These are phyloP conservation scores for Chiloscyllium punctatum DNA, from an alignment of 2,797 vertebrate genomes.

Conservation along the genomic window DNA sequence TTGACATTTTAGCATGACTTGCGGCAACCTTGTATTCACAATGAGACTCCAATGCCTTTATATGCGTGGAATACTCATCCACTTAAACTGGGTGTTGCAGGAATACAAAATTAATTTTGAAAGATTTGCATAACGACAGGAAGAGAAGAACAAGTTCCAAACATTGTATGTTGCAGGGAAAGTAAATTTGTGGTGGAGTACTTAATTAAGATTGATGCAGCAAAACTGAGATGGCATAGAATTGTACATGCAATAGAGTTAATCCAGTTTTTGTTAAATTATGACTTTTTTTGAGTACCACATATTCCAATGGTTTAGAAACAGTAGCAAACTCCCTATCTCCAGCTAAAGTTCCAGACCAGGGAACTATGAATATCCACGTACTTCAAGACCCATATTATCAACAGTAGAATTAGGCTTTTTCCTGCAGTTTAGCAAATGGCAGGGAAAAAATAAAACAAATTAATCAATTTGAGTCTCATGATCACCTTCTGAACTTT, in stretches of 20 bases:
- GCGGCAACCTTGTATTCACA: neutral
- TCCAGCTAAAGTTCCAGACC: neutral
- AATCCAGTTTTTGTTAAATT: neutral
- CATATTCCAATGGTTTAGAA: neutral
- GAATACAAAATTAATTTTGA: neutral
- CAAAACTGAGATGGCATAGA: neutral
- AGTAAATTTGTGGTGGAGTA: neutral
- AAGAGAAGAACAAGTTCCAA: neutral
- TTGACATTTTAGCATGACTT: neutral
- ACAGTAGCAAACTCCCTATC: neutral
- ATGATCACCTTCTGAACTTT: neutral
- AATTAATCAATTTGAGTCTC: neutral
- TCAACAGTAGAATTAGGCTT: neutral
- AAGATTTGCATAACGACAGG: neutral
- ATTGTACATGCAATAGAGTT: neutral
- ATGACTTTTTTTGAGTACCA: neutral
- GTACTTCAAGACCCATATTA: neutral
- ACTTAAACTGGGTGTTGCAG: neutral
- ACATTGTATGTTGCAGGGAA: neutral
- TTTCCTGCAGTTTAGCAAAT: neutral
- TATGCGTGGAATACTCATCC: neutral
- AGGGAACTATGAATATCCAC: neutral
- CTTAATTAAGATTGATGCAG: neutral
- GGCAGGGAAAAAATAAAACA: no score
- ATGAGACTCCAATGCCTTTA: neutral